Base-by-base conservation (phyloP, 1,140 invertebrate genomes). In the Drosophila parvula region DNA sequence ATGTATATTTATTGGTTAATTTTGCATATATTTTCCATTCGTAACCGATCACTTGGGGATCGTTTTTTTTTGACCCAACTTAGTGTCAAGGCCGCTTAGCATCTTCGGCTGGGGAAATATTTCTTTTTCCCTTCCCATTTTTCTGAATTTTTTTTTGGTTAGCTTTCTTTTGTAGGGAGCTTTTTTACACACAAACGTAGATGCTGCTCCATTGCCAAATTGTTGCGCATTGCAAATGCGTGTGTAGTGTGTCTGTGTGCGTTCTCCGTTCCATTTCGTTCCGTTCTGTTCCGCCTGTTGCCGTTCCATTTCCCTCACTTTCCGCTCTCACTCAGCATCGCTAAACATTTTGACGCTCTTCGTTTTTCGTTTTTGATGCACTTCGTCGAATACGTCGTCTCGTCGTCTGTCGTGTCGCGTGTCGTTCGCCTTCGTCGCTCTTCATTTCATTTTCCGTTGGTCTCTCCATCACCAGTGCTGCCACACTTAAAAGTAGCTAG, bases 221-320 rank as follows among this genome's bases (percentile, higher is more conserved):
- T 85, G 79, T 81, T 68, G 73, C 81, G 51, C 62, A 50, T 68
- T 76, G 56, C 68, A 48, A 48, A 34, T 50, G 47, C 41, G 27
- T 48, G 22, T 40, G 56, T 14, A 38, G 36, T 41, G 36, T 68
- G 41, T 30, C 14, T n/a, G 47, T 16, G 44, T 30, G 41, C 16
- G 27, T 78, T 57, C 65, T 43, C 14, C 14, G 36, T 62, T 45
- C 30, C n/a, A 36, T 44, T 30, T 32, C 45, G 16, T 53, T 64
- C 30, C 61, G 32, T 43, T 16, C 45, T 59, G 67, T 73, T 64
- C 68, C 50, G 68, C 58, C 69, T 74, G 69, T 77, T 84, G 71
- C 70, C 70, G 71, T 80, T 84, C 76, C 77, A 45, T 80, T 83
- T 69, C 62, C 41, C 36, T 60, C 55, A 43, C 77, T 83, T 69